Base-by-base conservation (phyloP, 2,888 invertebrate species). In the Idaea biselata region DNA sequence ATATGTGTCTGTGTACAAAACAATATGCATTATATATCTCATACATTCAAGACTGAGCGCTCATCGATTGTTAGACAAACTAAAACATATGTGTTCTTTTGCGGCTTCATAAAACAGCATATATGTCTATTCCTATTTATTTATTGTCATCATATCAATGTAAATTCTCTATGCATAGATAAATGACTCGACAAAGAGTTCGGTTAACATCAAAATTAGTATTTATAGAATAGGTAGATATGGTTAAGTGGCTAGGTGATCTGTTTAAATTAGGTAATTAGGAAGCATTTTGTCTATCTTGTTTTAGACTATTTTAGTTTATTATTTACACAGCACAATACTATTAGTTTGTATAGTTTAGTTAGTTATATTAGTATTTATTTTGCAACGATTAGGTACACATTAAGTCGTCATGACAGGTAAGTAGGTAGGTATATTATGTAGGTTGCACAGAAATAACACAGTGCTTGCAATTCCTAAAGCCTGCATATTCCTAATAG, bases 381-480 rank as follows among this genome's bases (percentile, higher is more conserved):
- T 11, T 14, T 44, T 3, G 6, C 33, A 33, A 33, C 14, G 33
- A 8, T 8, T 54, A 53, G 25, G 33, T 60, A 60, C 25, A 25
- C 25, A 25, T 55, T 32, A 11, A 18, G 16, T 55, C 32, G 55
- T 55, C 16, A n/a, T 11, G n/a, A 3, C 16, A 16, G 17, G n/a
- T n/a, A n/a, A 1, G 32, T 16, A 32, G 60, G 63, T 66, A 60
- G 60, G 56, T 63, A 57, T 61, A 25, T 56, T 62, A 16, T 61
- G 55, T 63, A 44, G 44, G 44, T 62, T 64, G 63, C 64, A 61
- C 64, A 59, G 16, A 55, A 55, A 60, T 63, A 64, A 62, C 63
- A 56, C 56, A 64, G 62, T 67, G 61, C 62, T 60, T 63, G 64
- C 64, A 56, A 58, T 60, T 55, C 64, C 63, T 64, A 63, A 67